These are phyloP conservation scores for Ceyx melanurus DNA, from an alignment of 2,113 vertebrate species.

Conservation along the genomic window DNA sequence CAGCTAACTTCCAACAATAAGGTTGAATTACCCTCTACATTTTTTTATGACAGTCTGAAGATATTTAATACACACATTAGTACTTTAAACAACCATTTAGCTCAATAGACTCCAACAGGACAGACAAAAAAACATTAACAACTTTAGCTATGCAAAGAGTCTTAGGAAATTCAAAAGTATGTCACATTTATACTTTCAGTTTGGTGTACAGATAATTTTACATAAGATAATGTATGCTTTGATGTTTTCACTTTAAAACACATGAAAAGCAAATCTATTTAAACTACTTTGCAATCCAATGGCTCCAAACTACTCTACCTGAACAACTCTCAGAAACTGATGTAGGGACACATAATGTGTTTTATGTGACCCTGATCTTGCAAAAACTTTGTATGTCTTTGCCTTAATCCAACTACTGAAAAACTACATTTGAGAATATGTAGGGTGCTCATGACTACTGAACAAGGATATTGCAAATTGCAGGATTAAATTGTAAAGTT, in stretches of 20 bases:
- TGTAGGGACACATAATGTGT: neutral
- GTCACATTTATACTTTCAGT: neutral
- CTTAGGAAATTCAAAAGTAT: neutral
- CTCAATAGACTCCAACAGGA: neutral
- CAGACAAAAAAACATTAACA: neutral
- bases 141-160: neutral
- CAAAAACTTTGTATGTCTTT: neutral
- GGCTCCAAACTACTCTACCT: neutral
- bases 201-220: neutral
- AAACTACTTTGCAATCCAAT: neutral
- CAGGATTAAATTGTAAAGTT: neutral
- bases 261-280: neutral
- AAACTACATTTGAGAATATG: neutral
- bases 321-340: neutral
- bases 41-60: neutral
- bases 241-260: neutral
- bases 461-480: neutral
- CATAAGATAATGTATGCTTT: neutral
- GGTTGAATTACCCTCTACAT: neutral
- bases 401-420: neutral
- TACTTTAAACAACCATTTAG: neutral
- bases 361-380: neutral
- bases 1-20: neutral
- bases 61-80: neutral
- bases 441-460: neutral